Evolutionary conservation across 2,888 invertebrate species (phyloP).

Genomic region (Pycnomerus fuliginosus): DNA sequence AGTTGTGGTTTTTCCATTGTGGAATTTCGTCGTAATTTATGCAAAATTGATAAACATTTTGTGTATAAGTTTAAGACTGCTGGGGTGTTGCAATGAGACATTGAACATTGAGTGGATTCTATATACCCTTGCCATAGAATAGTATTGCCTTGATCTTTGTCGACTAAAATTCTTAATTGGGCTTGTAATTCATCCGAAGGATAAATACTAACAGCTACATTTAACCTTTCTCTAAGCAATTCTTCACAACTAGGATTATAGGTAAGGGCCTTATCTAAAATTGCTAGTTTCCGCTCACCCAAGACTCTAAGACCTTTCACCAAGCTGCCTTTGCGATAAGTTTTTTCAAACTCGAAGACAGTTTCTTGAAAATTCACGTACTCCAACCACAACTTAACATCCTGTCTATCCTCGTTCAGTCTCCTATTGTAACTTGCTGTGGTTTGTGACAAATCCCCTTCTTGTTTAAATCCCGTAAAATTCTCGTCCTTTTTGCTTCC

Average conservation of each 20-base stretch:
- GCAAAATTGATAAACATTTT: slow-evolving; percentile 53
- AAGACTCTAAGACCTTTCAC: slow-evolving; percentile 51
- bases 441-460: slow-evolving; percentile 55
- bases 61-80: slow-evolving; percentile 60
- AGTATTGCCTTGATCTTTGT: slow-evolving; percentile 54
- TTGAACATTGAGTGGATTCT: slow-evolving; percentile 57
- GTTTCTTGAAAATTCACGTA: slow-evolving; percentile 61
- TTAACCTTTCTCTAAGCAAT: slow-evolving; percentile 56
- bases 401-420: slow-evolving; percentile 54
- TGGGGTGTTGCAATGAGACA: slow-evolving; percentile 63
- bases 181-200: slow-evolving; percentile 61
- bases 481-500: slow-evolving; percentile 32
- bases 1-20: slow-evolving; percentile 44
- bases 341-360: slow-evolving; percentile 52
- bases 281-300: slow-evolving; percentile 61
- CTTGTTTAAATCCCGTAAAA: slow-evolving; percentile 47
- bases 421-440: slow-evolving; percentile 58
- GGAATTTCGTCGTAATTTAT: slow-evolving; percentile 48
- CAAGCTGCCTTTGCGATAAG: slow-evolving; percentile 49
- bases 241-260: slow-evolving; percentile 57
- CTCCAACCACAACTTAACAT: slow-evolving; percentile 61
- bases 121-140: slow-evolving; percentile 58
- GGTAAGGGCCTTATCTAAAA: slow-evolving; percentile 61
- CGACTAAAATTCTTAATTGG: slow-evolving; percentile 53
- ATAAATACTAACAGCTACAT: slow-evolving; percentile 54